phyloP scores from a whole-genome alignment of 1,140 invertebrate species.

The Drosophila pallidifrons region DNA sequence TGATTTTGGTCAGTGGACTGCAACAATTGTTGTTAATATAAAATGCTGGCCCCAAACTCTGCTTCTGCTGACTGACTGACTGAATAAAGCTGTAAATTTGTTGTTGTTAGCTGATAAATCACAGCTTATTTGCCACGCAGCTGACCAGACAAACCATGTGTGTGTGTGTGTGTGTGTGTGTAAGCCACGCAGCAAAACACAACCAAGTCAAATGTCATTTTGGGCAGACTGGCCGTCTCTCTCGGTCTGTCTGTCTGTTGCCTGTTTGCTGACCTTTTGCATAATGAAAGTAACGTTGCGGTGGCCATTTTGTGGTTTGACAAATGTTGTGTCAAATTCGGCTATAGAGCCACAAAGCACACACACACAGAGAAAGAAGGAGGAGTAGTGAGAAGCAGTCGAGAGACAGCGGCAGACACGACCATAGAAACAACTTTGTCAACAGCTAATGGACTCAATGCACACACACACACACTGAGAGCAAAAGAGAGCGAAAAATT shows the following conservation, averaged over 20 bases:
- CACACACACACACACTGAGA: slow-evolving; percentile 27
- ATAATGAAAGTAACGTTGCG: slow-evolving; percentile 82
- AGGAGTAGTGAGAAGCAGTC: background rate
- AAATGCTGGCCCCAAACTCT: slow-evolving; percentile 37
- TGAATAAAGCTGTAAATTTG: slow-evolving; percentile 36
- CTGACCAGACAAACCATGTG: slow-evolving; percentile 46
- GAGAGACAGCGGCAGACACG: slow-evolving; percentile 29
- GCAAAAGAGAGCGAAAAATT: slow-evolving; percentile 64
- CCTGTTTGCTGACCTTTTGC: slow-evolving; percentile 75
- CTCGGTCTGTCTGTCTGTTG: slow-evolving; percentile 1
- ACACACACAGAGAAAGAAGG: slow-evolving; percentile 19
- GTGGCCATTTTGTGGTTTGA: slow-evolving; percentile 80
- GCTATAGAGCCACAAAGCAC: slow-evolving; percentile 68
- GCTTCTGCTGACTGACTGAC: background rate
- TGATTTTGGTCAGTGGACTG: slow-evolving; percentile 27
- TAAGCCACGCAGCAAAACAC: slow-evolving; percentile 16
- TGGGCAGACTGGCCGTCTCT: slow-evolving; percentile 16
- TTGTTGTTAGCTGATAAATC: slow-evolving; percentile 60
- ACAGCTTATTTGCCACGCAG: slow-evolving; percentile 61
- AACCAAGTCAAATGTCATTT: slow-evolving; percentile 69
- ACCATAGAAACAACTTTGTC: slow-evolving; percentile 74
- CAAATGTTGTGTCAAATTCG: slow-evolving; percentile 83
- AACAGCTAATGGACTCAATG: slow-evolving; percentile 78
- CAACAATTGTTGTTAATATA: slow-evolving; percentile 32
- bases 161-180: background rate